phyloP scores from a whole-genome alignment of 2,888 invertebrate genomes.

The Lithophane leautieri region DNA sequence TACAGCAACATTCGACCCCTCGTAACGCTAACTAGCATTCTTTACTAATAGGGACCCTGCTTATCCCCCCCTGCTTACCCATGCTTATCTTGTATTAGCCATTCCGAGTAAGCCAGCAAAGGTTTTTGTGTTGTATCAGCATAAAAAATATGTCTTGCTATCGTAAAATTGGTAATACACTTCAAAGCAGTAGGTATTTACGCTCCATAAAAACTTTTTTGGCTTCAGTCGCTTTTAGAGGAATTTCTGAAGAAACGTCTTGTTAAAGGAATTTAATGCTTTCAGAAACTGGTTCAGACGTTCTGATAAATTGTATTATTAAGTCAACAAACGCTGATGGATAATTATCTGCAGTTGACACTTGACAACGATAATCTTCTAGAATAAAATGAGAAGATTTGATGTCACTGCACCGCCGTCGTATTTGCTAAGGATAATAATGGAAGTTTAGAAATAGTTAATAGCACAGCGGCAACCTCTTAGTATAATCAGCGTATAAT shows the following conservation, averaged over 20 bases:
- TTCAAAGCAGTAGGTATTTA: constrained; percentile 44
- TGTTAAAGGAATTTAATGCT: constrained; percentile 1
- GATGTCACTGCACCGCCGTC: too few relatives aligned
- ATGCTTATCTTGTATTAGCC: constrained; percentile 57
- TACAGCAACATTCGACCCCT: constrained; percentile 56
- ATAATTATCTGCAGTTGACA: not conserved
- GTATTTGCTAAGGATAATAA: not conserved
- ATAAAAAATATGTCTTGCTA: constrained; percentile 46
- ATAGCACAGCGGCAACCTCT: not conserved
- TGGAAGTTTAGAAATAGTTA: not conserved
- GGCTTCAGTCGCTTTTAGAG: constrained; percentile 7
- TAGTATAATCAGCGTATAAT: too few relatives aligned
- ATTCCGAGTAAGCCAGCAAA: constrained; percentile 36
- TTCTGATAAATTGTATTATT: not conserved
- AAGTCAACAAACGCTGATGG: not conserved
- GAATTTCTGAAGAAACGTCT: constrained; percentile 27
- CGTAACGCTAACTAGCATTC: constrained; percentile 64
- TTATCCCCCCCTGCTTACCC: too few relatives aligned
- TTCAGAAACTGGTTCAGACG: constrained; percentile 10
- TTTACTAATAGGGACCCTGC: constrained; percentile 58
- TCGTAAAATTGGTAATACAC: constrained; percentile 48
- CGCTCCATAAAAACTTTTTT: constrained; percentile 35
- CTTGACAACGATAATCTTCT: not conserved
- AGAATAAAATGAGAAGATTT: not conserved
- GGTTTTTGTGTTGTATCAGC: constrained; percentile 49